Evolutionary conservation across 30 jellyfish, hydroid and myxozoan species (phyloP).

Genomic region (Rhopilema esculentum): DNA sequence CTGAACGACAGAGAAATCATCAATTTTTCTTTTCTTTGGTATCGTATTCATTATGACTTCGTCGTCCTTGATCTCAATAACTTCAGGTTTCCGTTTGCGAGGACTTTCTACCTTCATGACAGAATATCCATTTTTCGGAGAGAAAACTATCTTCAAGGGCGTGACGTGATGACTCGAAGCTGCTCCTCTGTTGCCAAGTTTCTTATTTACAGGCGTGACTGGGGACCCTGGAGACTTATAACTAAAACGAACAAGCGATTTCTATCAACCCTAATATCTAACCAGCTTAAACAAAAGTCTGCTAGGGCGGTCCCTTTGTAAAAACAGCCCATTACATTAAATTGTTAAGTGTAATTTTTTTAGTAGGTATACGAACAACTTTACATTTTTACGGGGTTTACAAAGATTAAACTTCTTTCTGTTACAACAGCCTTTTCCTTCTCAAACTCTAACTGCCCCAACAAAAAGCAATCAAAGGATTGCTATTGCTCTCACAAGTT

Average conservation of each 20-base stretch:
- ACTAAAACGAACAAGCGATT: not conserved
- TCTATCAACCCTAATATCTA: too few relatives aligned
- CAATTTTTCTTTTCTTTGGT: slow-evolving; percentile 27
- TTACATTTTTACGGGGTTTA: too few relatives aligned
- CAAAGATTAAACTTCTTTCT: too few relatives aligned
- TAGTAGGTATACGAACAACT: too few relatives aligned
- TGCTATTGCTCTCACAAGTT: too few relatives aligned
- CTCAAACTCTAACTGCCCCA: too few relatives aligned
- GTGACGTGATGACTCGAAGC: not conserved
- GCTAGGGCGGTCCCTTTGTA: too few relatives aligned
- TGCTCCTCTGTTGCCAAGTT: not conserved
- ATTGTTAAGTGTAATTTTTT: too few relatives aligned
- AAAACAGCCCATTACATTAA: too few relatives aligned
- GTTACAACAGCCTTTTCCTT: too few relatives aligned
- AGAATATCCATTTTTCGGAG: slow-evolving; percentile 28
- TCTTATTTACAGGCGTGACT: not conserved
- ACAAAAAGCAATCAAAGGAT: too few relatives aligned
- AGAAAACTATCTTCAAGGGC: slow-evolving; percentile 31
- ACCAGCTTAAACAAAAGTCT: too few relatives aligned
- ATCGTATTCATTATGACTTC: slow-evolving; percentile 6
- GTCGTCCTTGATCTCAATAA: not conserved
- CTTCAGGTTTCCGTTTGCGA: not conserved
- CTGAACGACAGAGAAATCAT: slow-evolving; percentile 20
- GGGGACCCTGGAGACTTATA: not conserved
- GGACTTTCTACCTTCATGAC: slow-evolving; percentile 3